Evolutionary conservation across 2,113 vertebrate species (phyloP).

Genomic region (Calyptomena viridis): DNA sequence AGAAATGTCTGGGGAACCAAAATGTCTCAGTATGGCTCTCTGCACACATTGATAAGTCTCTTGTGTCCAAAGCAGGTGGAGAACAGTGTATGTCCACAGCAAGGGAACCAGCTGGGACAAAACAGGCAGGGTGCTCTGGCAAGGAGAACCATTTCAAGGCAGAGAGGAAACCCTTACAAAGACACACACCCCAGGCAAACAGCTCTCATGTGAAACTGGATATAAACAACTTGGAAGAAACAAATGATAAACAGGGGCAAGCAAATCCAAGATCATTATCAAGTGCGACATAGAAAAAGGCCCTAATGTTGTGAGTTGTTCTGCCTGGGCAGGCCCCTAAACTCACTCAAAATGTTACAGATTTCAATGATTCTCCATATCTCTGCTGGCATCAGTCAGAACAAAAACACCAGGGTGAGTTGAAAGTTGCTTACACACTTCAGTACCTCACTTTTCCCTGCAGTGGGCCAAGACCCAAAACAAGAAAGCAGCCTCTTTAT

Average conservation of each 20-base stretch:
- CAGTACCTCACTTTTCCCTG: neutral
- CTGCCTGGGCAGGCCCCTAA: neutral
- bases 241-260: neutral
- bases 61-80: neutral
- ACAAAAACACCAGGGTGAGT: neutral
- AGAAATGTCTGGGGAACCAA: neutral
- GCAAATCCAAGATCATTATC: accelerated
- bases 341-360: neutral
- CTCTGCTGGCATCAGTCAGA: neutral
- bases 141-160: neutral
- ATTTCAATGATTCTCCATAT: neutral
- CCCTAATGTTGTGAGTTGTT: neutral
- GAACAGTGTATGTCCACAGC: neutral
- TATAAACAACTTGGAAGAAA: neutral
- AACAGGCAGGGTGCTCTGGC: neutral
- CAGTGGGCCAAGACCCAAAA: neutral
- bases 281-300: neutral
- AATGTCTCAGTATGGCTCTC: neutral
- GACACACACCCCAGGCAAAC: neutral
- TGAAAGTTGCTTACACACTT: neutral
- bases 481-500: neutral
- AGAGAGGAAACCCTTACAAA: neutral
- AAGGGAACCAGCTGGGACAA: neutral
- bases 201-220: neutral
- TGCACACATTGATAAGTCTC: neutral